Percentiles rank a stretch among this genome's conserved stretches.
phyloP scores from a whole-genome alignment of 2,113 vertebrate genomes.

The Otis tarda region DNA sequence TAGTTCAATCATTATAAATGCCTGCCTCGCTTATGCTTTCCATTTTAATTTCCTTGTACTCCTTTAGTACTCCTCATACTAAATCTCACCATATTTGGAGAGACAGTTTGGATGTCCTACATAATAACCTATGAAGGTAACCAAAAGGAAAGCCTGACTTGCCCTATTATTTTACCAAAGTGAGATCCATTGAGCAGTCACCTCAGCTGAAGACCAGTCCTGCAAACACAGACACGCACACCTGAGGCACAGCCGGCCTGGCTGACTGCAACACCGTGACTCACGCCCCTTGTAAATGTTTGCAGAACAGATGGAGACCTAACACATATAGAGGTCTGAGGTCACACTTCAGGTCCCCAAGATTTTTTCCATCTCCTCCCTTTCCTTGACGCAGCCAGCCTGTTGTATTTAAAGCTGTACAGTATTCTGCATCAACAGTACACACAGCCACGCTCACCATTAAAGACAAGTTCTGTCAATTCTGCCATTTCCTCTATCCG shows the following conservation, averaged over 20 bases:
- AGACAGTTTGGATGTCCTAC: conserved; percentile 11
- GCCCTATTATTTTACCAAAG: neutral
- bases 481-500: neutral
- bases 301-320: neutral
- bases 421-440: rapidly evolving
- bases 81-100: conserved; percentile 9
- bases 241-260: neutral
- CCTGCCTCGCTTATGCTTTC: conserved; percentile 38
- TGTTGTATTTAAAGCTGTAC: rapidly evolving
- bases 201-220: rapidly evolving
- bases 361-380: neutral
- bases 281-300: rapidly evolving
- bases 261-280: rapidly evolving
- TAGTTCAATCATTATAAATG: conserved; percentile 61
- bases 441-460: rapidly evolving
- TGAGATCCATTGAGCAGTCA: neutral
- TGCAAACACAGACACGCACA: neutral
- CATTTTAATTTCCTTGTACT: conserved; percentile 52
- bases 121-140: neutral
- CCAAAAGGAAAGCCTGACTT: neutral
- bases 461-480: neutral
- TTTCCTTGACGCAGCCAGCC: rapidly evolving
- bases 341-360: neutral
- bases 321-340: neutral
- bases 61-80: conserved; percentile 18